These are phyloP conservation scores for Piscicola geometra DNA, from an alignment of 2,888 invertebrate species.

Conservation along the genomic window DNA sequence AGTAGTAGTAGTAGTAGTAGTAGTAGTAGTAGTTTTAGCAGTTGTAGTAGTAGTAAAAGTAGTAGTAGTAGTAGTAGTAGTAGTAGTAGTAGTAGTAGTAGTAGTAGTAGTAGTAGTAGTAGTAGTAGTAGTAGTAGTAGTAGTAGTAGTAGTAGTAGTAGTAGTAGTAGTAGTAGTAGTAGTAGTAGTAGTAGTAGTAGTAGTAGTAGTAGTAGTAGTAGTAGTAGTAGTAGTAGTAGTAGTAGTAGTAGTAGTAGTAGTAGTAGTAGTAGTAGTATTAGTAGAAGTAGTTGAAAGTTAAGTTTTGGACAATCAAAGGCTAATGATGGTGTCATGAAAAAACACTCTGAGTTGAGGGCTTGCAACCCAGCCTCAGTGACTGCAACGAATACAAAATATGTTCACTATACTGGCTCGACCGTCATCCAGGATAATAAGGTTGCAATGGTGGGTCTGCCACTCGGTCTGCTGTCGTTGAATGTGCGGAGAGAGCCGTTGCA, in stretches of 20 bases:
- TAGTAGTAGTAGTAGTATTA: background rate
- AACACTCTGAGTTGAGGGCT: no score
- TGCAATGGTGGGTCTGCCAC: no score
- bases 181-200: background rate
- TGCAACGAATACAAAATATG: no score
- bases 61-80: background rate
- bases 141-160: background rate
- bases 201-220: background rate
- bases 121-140: background rate
- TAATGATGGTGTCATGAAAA: no score
- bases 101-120: background rate
- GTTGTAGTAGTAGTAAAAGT: background rate
- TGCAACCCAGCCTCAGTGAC: no score
- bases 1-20: background rate
- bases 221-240: background rate
- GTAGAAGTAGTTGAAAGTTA: background rate
- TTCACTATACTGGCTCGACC: no score
- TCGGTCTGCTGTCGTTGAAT: no score
- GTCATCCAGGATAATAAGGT: no score
- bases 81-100: background rate
- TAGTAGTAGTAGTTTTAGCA: background rate
- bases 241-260: background rate
- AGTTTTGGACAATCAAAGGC: no score
- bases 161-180: background rate
- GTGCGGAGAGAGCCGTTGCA: no score